These are phyloP conservation scores for Morone saxatilis DNA, from an alignment of 2,113 vertebrate genomes.

Conservation along the genomic window DNA sequence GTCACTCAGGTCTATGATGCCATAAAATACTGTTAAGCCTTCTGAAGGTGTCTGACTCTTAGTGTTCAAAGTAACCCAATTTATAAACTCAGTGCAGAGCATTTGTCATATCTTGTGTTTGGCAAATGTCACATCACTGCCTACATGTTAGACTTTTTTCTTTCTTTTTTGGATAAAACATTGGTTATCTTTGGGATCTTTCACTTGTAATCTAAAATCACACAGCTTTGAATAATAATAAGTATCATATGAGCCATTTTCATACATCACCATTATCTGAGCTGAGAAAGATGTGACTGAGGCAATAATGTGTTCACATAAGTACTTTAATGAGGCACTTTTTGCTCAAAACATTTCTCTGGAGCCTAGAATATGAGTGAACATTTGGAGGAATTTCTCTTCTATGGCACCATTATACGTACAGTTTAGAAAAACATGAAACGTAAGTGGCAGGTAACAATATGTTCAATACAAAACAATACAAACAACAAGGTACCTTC, in stretches of 20 bases:
- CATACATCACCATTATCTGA: neutral
- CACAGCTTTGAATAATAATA: neutral
- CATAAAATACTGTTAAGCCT: neutral
- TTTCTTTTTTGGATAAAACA: neutral
- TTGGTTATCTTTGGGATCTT: neutral
- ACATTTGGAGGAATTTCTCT: slow-evolving; percentile 47
- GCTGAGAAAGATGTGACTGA: slow-evolving; percentile 24
- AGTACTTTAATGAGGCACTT: slow-evolving; percentile 86
- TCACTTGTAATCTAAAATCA: neutral
- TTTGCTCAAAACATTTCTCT: slow-evolving; percentile 78
- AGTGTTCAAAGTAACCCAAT: neutral
- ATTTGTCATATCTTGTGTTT: neutral
- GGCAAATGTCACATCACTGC: neutral
- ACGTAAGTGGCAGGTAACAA: slow-evolving; percentile 48
- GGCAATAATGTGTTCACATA: slow-evolving; percentile 43
- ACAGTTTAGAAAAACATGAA: slow-evolving; percentile 44
- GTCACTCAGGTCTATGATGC: neutral
- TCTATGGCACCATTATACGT: slow-evolving; percentile 36
- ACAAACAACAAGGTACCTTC: slow-evolving; percentile 55
- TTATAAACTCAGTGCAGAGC: neutral
- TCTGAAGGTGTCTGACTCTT: neutral
- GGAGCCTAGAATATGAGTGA: slow-evolving; percentile 52
- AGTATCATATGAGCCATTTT: neutral
- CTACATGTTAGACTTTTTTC: neutral
- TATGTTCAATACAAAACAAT: slow-evolving; percentile 53